Percentiles rank a stretch among this genome's conserved stretches.
These are phyloP conservation scores for Aythya baeri DNA, from an alignment of 2,113 vertebrate genomes.

Conservation along the genomic window DNA sequence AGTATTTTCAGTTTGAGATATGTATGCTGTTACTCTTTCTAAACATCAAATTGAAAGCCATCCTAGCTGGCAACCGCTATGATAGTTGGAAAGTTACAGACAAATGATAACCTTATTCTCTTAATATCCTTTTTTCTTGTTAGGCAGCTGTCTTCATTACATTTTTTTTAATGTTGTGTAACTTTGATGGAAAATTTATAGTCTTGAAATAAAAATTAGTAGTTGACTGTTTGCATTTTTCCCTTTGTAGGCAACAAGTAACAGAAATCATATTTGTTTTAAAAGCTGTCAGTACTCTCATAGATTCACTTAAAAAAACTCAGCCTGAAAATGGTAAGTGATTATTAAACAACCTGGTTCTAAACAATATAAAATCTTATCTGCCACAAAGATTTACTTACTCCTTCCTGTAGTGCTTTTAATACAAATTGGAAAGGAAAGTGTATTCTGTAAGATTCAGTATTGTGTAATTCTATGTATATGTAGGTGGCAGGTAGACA, in stretches of 20 bases:
- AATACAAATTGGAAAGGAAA: not conserved
- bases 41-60: not conserved
- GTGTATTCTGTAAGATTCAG: not conserved
- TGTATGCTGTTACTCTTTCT: not conserved
- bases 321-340: slow-evolving; percentile 97
- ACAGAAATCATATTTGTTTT: slow-evolving; percentile 99
- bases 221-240: slow-evolving; percentile 38
- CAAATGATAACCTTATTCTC: not conserved
- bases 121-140: not conserved
- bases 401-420: not conserved
- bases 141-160: not conserved
- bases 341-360: not conserved
- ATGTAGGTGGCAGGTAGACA: not conserved
- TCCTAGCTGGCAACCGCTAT: not conserved
- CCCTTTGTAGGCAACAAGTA: slow-evolving; percentile 91
- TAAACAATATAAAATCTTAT: not conserved
- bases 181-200: not conserved
- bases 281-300: slow-evolving; percentile 98
- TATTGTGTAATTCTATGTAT: not conserved
- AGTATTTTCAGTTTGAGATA: not conserved
- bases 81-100: not conserved
- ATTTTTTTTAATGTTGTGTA: not conserved
- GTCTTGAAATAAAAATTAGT: slow-evolving; percentile 14
- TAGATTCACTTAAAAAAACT: slow-evolving; percentile 99
- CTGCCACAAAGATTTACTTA: not conserved